These are phyloP conservation scores for Pagrus major DNA, from an alignment of 2,113 vertebrate species.

Conservation along the genomic window DNA sequence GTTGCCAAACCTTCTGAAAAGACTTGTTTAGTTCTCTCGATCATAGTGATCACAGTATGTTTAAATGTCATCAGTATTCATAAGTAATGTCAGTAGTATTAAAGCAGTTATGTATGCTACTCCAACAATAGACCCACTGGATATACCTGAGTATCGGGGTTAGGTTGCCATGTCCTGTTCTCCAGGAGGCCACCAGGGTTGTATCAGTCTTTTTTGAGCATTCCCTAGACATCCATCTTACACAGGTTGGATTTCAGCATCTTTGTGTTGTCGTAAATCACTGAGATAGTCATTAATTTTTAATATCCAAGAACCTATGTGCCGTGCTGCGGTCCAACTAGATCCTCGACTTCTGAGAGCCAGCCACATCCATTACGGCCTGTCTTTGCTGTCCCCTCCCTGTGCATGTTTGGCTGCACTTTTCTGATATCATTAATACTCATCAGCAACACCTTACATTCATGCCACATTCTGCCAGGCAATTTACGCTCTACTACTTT, in stretches of 20 bases:
- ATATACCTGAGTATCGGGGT: constrained; percentile 12
- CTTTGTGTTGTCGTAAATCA: constrained; percentile 81
- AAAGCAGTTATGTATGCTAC: constrained; percentile 8
- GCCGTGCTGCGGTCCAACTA: constrained; percentile 51
- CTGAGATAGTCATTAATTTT: constrained; percentile 80
- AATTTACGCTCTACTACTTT: constrained; percentile 58
- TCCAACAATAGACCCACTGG: constrained; percentile 10
- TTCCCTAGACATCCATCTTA: constrained; percentile 72
- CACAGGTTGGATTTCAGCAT: constrained; percentile 68
- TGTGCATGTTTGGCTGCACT: constrained; percentile 70
- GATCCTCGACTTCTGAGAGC: constrained; percentile 47
- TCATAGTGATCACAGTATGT: not conserved
- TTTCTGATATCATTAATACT: constrained; percentile 78
- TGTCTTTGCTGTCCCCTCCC: constrained; percentile 49
- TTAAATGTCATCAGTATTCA: not conserved
- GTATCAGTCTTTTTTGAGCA: constrained; percentile 60
- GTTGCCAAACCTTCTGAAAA: not conserved
- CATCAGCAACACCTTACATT: constrained; percentile 69
- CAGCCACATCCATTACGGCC: constrained; percentile 72
- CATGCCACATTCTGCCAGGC: constrained; percentile 58
- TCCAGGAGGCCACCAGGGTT: constrained; percentile 22
- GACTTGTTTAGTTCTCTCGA: not conserved
- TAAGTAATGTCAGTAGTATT: constrained; percentile 7
- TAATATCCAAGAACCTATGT: constrained; percentile 73
- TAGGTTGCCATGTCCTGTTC: constrained; percentile 1